phyloP scores from a whole-genome alignment of 2,113 vertebrate genomes.

The Scomber japonicus region DNA sequence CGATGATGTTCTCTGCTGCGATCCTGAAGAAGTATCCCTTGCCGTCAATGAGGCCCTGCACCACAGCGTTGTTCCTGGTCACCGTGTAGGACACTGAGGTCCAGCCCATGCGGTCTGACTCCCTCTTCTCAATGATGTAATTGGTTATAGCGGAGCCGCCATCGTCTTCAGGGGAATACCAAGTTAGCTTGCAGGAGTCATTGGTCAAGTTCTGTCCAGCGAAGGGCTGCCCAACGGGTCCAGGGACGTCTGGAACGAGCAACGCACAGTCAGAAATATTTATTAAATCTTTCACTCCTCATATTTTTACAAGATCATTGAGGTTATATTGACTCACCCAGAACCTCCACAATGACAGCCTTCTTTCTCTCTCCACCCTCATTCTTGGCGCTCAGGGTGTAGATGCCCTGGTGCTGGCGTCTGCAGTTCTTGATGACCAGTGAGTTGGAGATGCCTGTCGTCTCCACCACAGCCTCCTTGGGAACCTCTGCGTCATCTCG shows the following conservation, averaged over 20 bases:
- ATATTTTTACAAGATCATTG: not conserved
- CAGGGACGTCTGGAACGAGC: constrained; percentile 90
- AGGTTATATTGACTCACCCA: constrained; percentile 86
- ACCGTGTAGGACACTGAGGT: constrained; percentile 96
- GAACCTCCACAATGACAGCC: constrained; percentile 95
- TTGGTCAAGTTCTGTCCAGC: constrained; percentile 93
- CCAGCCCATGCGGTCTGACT: constrained; percentile 95
- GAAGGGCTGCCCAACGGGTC: constrained; percentile 94
- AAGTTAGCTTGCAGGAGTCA: constrained; percentile 97
- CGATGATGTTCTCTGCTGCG: constrained; percentile 97
- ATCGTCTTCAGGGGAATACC: constrained; percentile 97
- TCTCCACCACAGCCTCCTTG: constrained; percentile 93
- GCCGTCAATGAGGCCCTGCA: constrained; percentile 93
- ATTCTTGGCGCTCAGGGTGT: constrained; percentile 96
- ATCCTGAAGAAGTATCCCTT: constrained; percentile 98
- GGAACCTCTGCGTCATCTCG: constrained; percentile 91
- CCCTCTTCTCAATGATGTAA: constrained; percentile 96
- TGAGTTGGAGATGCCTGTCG: constrained; percentile 95
- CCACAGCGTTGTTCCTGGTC: constrained; percentile 95
- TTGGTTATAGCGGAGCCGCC: constrained; percentile 97
- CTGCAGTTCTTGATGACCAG: constrained; percentile 96
- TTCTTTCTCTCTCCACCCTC: constrained; percentile 96
- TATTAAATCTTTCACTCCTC: not conserved
- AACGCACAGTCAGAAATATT: not conserved
- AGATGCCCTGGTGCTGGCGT: constrained; percentile 94